Percentiles rank a stretch among this genome's conserved stretches.
phyloP scores from a whole-genome alignment of 2,888 invertebrate genomes.

The Scaptomyza reducta region DNA sequence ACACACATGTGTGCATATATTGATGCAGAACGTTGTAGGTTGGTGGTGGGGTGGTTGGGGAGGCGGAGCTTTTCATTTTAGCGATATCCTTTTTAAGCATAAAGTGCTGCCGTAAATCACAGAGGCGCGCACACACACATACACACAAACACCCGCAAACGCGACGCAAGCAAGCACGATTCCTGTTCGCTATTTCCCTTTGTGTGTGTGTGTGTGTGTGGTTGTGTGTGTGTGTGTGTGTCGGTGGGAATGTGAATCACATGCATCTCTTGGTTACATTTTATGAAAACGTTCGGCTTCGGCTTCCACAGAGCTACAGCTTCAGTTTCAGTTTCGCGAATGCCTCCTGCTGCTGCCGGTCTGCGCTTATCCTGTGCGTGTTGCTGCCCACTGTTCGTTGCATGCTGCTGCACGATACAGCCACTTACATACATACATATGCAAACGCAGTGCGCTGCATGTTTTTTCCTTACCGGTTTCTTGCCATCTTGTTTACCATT shows the following conservation, averaged over 20 bases:
- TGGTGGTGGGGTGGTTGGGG: not conserved
- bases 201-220: conserved; percentile 34
- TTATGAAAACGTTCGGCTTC: conserved; percentile 75
- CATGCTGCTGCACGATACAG: conserved; percentile 35
- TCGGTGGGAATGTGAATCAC: conserved; percentile 70
- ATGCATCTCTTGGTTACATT: conserved; percentile 80
- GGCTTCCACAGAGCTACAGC: conserved; percentile 33
- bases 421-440: conserved; percentile 48
- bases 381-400: conserved; percentile 17
- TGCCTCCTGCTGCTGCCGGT: conserved; percentile 58
- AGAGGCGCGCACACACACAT: conserved; percentile 51
- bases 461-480: conserved; percentile 57
- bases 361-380: conserved; percentile 64
- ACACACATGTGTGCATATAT: conserved; percentile 34
- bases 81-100: conserved; percentile 83
- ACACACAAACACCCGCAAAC: conserved; percentile 41
- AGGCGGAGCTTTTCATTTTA: conserved; percentile 77
- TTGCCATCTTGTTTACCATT: conserved; percentile 73
- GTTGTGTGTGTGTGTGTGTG: conserved; percentile 30
- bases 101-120: conserved; percentile 82
- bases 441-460: conserved; percentile 31
- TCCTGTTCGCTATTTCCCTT: conserved; percentile 61
- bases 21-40: conserved; percentile 12
- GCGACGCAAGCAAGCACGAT: conserved; percentile 49
- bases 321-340: conserved; percentile 47